Base-by-base conservation (phyloP, 1,140 invertebrate species). In the Drosophila novamexicana region DNA sequence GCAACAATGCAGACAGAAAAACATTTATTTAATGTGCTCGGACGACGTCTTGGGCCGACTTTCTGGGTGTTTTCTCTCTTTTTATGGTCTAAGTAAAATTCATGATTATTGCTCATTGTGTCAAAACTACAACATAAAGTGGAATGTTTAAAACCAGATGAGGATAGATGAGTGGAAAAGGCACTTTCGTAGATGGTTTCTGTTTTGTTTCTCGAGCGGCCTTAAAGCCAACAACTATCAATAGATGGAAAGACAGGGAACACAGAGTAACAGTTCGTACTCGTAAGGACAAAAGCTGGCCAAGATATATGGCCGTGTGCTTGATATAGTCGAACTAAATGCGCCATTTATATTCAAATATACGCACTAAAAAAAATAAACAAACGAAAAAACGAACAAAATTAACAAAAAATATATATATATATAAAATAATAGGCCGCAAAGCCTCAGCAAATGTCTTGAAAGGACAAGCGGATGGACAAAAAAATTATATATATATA, bases 91-190 rank as follows among this genome's bases (percentile, higher is more conserved):
- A 81, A 89, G 77, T 78, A 89, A 89, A 89, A 89, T 89, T 89
- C 84, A 89, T 89, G 81, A 89, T 89, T 89, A 89, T 89, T 89
- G 84, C 81, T 90, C 84, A 88, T 86, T 86, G 84, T 86, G 83
- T 88, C 83, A 86, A 89, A 89, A 89, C 80, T 89, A 89, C 77
- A 90, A 81, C 81, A 89, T 90, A 90, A 89, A 89, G 88, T 67
- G 80, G 80, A 89, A 89, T 84, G 77, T 88, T 86, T 88, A 84
- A 86, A 86, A 86, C 79, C 76, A 78, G 78, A 75, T 81, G 81
- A 81, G 83, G 70, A 81, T 76, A 59, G 71, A 76, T 65, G 49
- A 54, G 52, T 61, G 53, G 59, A 64, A 66, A 50, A 59, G 81
- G 74, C 62, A 65, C 58, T 63, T 52, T 44, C 59, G 22, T 54